These are phyloP conservation scores for Hippopotamus amphibius DNA, from an alignment of 2,113 vertebrate species.

Conservation along the genomic window DNA sequence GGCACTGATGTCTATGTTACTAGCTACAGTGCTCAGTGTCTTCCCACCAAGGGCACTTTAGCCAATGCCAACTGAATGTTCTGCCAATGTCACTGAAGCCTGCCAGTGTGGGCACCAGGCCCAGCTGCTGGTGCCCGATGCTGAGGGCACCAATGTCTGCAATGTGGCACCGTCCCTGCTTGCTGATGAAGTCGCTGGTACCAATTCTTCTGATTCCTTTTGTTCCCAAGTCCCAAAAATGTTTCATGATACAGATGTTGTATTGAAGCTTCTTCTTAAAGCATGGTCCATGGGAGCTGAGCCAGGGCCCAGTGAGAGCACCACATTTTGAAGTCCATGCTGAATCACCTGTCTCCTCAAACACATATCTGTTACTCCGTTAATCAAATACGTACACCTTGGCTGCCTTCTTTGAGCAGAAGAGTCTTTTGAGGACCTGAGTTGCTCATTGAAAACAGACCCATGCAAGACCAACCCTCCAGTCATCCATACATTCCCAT, in stretches of 20 bases:
- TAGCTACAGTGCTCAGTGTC: slow-evolving; percentile 2
- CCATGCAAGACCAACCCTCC: not conserved
- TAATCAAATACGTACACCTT: not conserved
- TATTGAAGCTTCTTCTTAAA: not conserved
- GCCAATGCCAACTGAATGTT: slow-evolving; percentile 62
- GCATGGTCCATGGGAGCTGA: not conserved
- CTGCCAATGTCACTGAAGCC: slow-evolving; percentile 64
- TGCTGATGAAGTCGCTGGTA: not conserved
- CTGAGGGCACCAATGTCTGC: slow-evolving; percentile 46
- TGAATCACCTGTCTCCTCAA: not conserved
- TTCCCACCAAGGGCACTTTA: slow-evolving; percentile 24
- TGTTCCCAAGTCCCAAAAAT: not conserved
- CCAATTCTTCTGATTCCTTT: slow-evolving; percentile 62
- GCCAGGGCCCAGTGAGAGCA: not conserved
- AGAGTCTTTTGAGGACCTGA: not conserved
- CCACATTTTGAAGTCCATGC: slow-evolving; percentile 6
- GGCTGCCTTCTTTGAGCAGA: not conserved
- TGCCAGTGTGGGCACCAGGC: not conserved
- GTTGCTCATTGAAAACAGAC: not conserved
- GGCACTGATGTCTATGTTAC: not conserved
- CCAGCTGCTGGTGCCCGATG: slow-evolving; percentile 46
- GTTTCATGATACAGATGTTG: not conserved
- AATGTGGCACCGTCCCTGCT: slow-evolving; percentile 53
- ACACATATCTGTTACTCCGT: not conserved
- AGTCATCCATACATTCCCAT: not conserved